Conservation (phyloP, 2,113 vertebrate genomes). For the Cavia aperea region DNA sequence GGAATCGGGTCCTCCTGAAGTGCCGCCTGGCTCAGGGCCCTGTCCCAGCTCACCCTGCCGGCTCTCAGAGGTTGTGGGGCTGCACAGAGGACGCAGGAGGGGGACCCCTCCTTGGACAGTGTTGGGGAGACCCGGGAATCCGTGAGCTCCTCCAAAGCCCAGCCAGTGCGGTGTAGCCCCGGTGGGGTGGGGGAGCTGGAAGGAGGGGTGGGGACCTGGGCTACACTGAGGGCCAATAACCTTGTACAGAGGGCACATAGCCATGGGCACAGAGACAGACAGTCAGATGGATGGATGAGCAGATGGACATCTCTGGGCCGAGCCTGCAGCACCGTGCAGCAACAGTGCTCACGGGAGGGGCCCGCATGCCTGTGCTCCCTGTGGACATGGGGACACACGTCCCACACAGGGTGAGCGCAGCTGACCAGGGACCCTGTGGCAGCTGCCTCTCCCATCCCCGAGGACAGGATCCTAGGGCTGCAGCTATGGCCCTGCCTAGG, state of each 20-base stretch:
- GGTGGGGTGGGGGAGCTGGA: too few species aligned
- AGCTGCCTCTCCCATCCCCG: neutral
- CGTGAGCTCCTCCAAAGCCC: too few species aligned
- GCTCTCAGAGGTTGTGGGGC: too few species aligned
- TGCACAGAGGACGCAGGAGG: rapidly evolving
- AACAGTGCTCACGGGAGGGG: neutral
- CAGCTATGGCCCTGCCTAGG: too few species aligned
- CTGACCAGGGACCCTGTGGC: neutral
- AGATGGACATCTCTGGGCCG: too few species aligned
- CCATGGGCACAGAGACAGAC: too few species aligned
- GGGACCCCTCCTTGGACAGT: neutral
- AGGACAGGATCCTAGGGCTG: neutral
- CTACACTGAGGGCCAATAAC: neutral
- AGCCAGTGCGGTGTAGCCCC: too few species aligned
- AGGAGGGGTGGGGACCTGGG: neutral
- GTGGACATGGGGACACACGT: neutral
- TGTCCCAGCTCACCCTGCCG: neutral
- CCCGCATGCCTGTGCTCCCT: neutral
- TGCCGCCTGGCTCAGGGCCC: neutral
- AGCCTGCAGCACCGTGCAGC: too few species aligned
- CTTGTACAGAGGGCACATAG: neutral
- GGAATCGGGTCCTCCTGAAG: neutral
- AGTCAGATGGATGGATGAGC: too few species aligned
- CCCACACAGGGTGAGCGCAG: neutral
- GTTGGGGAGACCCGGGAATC: too few species aligned